A percentile compares a stretch with the other conserved stretches of the same genome.
Evolutionary conservation across 1,140 invertebrate species (phyloP).

Genomic region (Saccostrea cuccullata): DNA sequence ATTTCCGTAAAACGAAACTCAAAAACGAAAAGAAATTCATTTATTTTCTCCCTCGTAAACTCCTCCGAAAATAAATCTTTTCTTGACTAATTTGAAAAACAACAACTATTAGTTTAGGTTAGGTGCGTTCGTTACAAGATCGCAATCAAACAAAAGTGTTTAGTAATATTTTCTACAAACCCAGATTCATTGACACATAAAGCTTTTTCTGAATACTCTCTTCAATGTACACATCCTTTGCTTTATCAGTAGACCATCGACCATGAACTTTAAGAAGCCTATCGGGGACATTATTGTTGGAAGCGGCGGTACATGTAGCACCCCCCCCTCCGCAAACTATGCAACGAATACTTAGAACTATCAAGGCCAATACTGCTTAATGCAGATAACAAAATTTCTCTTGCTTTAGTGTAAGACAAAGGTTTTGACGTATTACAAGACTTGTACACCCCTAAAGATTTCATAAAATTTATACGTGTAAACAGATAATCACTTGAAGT

Average conservation of each 20-base stretch:
- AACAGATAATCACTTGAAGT: conserved; percentile 39
- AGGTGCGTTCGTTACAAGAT: conserved; percentile 42
- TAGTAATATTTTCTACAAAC: not conserved
- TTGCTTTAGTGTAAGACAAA: conserved; percentile 41
- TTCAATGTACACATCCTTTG: conserved; percentile 45
- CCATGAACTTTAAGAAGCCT: conserved; percentile 40
- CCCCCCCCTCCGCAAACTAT: conserved; percentile 41
- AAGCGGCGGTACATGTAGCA: conserved; percentile 15
- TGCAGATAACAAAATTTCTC: conserved; percentile 21
- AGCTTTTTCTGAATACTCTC: conserved; percentile 32
- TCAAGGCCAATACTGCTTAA: conserved; percentile 28
- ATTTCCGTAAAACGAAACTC: not conserved
- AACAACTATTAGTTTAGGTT: conserved; percentile 14
- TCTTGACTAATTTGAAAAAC: conserved; percentile 37
- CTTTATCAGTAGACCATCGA: conserved; percentile 44
- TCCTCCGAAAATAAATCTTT: conserved; percentile 49
- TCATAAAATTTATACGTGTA: conserved; percentile 34
- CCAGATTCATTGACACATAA: conserved; percentile 32
- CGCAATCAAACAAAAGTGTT: conserved; percentile 17
- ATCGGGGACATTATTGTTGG: conserved; percentile 27
- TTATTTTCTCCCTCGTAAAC: conserved; percentile 47
- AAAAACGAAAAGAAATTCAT: not conserved
- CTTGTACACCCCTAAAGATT: conserved; percentile 8
- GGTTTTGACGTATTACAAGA: conserved; percentile 7
- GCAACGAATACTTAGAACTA: conserved; percentile 17